Base-by-base conservation (phyloP, 2,888 invertebrate species). In the Andricus quercusramuli region DNA sequence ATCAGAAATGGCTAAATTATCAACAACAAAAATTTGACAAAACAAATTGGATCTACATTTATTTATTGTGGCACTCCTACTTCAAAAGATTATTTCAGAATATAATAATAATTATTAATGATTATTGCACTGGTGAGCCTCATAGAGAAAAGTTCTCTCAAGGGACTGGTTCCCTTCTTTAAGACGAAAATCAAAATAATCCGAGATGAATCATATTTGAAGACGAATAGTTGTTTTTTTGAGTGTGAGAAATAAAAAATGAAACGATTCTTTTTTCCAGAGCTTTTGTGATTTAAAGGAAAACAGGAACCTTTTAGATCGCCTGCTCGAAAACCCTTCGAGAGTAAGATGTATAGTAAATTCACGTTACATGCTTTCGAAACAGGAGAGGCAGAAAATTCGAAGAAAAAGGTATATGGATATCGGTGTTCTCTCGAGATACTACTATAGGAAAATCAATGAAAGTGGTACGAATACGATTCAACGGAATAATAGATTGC, bases 271-370 rank as follows among this genome's bases (percentile, higher is more conserved):
- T 68, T 44, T 44, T 25, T 22, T 22, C 5, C 6, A 17, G 44
- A 25, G 44, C 41, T 44, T 25, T 25, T 68, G 44, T 15, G 44
- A n/a, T 68, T 44, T 68, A 5, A 25, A 68, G 22, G 25, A 44
- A 68, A 67, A 44, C 44, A 44, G 22, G 41, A 44, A 68, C 25
- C 67, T 44, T 68, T 44, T 68, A 68, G 44, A 68, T 44, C 67
- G 67, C 20, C 67, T 37, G 8, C 0, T 68, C 44, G 44, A 44
- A n/a, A 44, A 44, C 44, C 22, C 44, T 44, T 44, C 67, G 44
- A 68, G 67, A 68, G 44, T 25, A 44, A 44, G 41, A 25, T 68
- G 44, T 68, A 68, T 68, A 68, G 67, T 68, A 68, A 68, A 68
- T 68, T 17, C 25, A 22, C n/a, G 15, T 68, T 44, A 68, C 44